A percentile compares a stretch with the other conserved stretches of the same genome.
These are phyloP conservation scores for Trachymyrmex septentrionalis DNA, from an alignment of 1,140 invertebrate species.

Conservation along the genomic window DNA sequence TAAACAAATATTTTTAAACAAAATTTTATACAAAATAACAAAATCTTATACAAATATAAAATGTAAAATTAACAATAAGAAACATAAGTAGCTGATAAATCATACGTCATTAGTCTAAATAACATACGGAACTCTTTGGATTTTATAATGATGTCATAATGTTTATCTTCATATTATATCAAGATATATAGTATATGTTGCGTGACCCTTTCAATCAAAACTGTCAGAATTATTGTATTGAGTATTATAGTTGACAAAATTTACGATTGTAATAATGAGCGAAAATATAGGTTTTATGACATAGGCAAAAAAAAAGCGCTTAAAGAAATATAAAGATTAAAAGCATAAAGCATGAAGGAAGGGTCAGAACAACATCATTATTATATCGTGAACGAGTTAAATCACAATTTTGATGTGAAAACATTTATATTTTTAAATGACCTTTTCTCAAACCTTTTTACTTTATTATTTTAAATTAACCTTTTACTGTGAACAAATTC, in stretches of 20 bases:
- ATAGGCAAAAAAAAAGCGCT: not conserved
- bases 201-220: not conserved
- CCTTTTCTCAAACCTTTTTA: not conserved
- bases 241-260: not conserved
- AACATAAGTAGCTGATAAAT: not conserved
- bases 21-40: not conserved
- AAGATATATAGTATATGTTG: not conserved
- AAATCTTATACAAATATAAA: not conserved
- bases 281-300: not conserved
- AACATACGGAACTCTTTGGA: not conserved
- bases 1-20: not conserved
- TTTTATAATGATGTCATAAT: not conserved
- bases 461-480: not conserved
- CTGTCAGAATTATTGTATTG: not conserved
- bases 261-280: not conserved
- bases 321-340: not conserved
- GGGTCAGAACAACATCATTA: not conserved
- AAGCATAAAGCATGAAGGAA: not conserved
- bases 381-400: not conserved
- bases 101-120: not conserved
- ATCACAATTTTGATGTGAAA: not conserved
- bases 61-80: not conserved
- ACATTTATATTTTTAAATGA: not conserved
- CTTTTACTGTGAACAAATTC: not conserved
- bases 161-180: not conserved